Percentiles rank a stretch among this genome's conserved stretches.
phyloP scores from a whole-genome alignment of 2,113 vertebrate genomes.

The Tychaedon coryphoeus region DNA sequence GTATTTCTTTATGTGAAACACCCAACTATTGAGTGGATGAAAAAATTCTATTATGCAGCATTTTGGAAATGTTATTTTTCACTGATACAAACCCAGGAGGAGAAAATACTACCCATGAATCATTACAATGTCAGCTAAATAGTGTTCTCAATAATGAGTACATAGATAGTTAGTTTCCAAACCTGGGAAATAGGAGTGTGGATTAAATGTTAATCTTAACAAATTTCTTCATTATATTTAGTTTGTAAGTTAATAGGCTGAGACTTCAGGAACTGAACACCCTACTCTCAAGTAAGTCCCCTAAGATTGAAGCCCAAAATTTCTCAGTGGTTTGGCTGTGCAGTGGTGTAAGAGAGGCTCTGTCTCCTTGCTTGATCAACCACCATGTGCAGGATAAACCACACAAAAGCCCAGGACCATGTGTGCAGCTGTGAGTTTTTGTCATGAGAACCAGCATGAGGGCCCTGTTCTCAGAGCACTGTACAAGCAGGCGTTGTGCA shows the following conservation, averaged over 20 bases:
- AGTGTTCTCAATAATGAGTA: not conserved
- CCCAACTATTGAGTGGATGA: not conserved
- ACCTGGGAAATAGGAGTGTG: not conserved
- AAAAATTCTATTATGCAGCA: not conserved
- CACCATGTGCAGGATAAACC: not conserved
- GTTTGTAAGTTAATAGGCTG: not conserved
- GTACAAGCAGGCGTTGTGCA: not conserved
- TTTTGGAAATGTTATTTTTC: not conserved
- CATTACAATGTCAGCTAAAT: not conserved
- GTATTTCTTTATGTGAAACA: not conserved
- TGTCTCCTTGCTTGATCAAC: conserved; percentile 39
- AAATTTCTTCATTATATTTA: not conserved
- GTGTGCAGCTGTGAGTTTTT: conserved; percentile 21
- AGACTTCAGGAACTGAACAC: not conserved
- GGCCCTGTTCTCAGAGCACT: conserved; percentile 37
- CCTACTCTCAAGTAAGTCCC: not conserved
- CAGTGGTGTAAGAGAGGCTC: not conserved
- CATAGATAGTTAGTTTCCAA: not conserved
- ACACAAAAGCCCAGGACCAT: not conserved
- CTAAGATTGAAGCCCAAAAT: not conserved
- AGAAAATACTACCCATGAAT: not conserved
- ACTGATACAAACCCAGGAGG: not conserved
- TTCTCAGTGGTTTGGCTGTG: not conserved
- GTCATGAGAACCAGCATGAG: conserved; percentile 20
- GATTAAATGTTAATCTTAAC: not conserved